phyloP scores from a whole-genome alignment of 2,797 vertebrate genomes.

The Sebastes steindachneri region DNA sequence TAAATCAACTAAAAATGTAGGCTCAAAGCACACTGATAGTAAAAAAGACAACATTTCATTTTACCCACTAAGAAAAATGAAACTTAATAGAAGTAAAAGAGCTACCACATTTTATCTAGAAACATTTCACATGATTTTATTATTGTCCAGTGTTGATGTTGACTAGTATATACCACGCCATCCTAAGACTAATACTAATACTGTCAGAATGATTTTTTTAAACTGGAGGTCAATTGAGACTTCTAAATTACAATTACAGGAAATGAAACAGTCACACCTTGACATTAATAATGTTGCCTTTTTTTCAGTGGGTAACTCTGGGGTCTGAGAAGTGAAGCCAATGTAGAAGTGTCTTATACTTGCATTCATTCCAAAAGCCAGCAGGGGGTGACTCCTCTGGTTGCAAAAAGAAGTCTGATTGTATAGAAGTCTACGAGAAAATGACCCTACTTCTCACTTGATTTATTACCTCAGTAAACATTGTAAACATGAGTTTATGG shows the following conservation, averaged over 20 bases:
- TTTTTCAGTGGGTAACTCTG: too few relatives aligned
- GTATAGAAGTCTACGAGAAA: too few relatives aligned
- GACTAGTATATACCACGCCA: neutral
- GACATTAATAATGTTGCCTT: neutral
- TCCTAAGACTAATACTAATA: neutral
- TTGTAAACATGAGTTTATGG: too few relatives aligned
- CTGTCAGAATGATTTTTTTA: neutral
- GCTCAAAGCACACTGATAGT: neutral
- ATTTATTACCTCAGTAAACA: too few relatives aligned
- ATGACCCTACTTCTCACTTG: too few relatives aligned
- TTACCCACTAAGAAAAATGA: neutral
- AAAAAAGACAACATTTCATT: slow-evolving; percentile 21
- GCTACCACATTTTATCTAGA: neutral
- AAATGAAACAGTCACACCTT: neutral
- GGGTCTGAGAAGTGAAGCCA: too few relatives aligned
- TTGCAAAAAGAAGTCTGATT: too few relatives aligned
- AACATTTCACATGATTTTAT: neutral
- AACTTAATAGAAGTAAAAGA: neutral
- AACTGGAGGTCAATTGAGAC: neutral
- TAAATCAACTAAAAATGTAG: slow-evolving; percentile 41
- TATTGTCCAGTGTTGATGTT: neutral
- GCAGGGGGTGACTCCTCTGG: too few relatives aligned
- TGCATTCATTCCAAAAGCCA: too few relatives aligned
- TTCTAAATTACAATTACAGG: neutral
- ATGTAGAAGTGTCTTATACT: too few relatives aligned